Base-by-base conservation (phyloP, 2,113 vertebrate genomes). In the Petroica traversi region DNA sequence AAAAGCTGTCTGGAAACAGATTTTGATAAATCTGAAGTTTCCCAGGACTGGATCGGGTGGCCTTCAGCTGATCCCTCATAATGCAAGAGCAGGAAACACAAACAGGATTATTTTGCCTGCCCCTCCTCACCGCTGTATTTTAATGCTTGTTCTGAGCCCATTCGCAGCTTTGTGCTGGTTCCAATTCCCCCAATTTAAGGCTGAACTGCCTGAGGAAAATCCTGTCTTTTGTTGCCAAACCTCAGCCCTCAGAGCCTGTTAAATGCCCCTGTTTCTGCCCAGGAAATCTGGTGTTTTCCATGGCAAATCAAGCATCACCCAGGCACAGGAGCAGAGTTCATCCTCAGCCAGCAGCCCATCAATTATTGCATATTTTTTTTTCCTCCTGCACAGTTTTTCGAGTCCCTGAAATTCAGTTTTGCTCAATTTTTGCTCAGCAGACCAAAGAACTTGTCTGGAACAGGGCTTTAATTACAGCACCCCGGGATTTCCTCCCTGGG, bases 371-470 rank as follows among this genome's bases (percentile, higher is more conserved):
- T n/a, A 6, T 5, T 33, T 59, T 66, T 54, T 59, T 58, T 52
- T 8, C 4, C 19, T 28, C 57, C 87, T 64, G 31, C 33, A n/a
- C 17, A 45, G 9, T 78, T 86, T 85, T 77, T 89, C 61, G 41
- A 48, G 40, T 46, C 31, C 51, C 75, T 62, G 85, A 92, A 80
- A 75, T 93, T 17, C 88, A 83, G 54, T 88, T 92, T 90, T 75
- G 66, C 29, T 84, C 64, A 5, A 14, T 84, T 92, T 89, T 57
- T 81, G 52, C 89, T 69, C 34, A 41, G 54, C 59, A 89, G 59
- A 77, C 18, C 43, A 36, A 88, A 36, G 71, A 45, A 45, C 20
- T 28, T 19, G 72, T 8, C 74, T 66, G 75, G 89, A 94, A 51
- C 19, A 8, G 3, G 38, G 68, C 6, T 96, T 78, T 81, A 78